Conservation (phyloP, 2,113 vertebrate species). For the Sturnus vulgaris region DNA sequence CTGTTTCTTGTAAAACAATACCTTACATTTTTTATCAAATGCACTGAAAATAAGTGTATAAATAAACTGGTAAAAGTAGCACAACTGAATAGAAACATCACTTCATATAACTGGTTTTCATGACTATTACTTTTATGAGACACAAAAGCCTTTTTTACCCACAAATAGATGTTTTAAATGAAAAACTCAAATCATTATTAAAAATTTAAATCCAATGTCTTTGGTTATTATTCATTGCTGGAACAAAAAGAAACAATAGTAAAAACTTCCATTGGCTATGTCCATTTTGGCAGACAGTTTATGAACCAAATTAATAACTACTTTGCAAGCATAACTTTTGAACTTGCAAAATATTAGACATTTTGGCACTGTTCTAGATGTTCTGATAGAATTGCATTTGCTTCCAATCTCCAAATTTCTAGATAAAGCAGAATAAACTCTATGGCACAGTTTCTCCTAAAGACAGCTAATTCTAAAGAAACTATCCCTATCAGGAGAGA, state of each 20-base stretch:
- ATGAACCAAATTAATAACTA: background rate
- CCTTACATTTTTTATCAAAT: background rate
- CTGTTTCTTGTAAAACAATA: background rate
- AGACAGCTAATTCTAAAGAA: background rate
- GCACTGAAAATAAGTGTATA: background rate
- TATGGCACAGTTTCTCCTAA: background rate
- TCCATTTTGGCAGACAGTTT: background rate
- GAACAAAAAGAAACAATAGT: background rate
- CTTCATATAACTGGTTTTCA: background rate
- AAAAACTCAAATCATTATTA: slow-evolving; percentile 25
- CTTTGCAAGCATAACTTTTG: background rate
- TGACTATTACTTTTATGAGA: slow-evolving; percentile 5
- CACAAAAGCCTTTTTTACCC: background rate
- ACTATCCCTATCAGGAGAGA: background rate
- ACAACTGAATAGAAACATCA: background rate
- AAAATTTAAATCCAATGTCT: background rate
- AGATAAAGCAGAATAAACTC: background rate
- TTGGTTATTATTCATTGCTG: background rate
- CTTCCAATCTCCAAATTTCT: background rate
- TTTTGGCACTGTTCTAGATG: background rate
- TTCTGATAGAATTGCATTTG: background rate
- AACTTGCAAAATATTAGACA: background rate
- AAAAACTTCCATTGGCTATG: background rate
- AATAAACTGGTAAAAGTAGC: background rate
- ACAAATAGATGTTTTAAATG: background rate